These are phyloP conservation scores for Pteronotus mesoamericanus DNA, from an alignment of 2,797 vertebrate species.

Conservation along the genomic window DNA sequence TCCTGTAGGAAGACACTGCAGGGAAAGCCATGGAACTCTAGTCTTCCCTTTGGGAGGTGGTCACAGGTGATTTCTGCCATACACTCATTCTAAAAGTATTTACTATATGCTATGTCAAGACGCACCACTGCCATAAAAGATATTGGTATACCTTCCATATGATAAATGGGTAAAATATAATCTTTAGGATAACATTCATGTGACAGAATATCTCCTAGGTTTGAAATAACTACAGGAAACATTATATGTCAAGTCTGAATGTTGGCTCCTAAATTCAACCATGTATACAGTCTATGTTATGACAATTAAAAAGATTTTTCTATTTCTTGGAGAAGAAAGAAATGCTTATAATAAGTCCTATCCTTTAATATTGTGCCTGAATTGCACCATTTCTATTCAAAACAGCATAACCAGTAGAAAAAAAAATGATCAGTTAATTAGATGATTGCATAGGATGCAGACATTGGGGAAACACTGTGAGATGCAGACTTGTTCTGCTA, in stretches of 20 bases:
- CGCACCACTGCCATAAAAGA: background rate
- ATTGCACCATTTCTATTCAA: slow-evolving; percentile 53
- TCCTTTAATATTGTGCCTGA: slow-evolving; percentile 24
- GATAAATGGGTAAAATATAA: background rate
- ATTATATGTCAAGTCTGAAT: background rate
- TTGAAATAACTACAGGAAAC: slow-evolving; percentile 16
- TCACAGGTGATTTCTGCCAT: background rate
- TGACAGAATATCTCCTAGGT: background rate
- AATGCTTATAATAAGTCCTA: background rate
- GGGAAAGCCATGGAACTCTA: background rate
- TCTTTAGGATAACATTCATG: background rate
- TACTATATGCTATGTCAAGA: background rate
- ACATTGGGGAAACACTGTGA: background rate
- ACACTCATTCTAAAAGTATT: background rate
- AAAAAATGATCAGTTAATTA: slow-evolving; percentile 3
- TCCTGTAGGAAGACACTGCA: background rate
- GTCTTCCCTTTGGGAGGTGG: background rate
- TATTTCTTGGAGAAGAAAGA: slow-evolving; percentile 24
- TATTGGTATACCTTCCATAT: background rate
- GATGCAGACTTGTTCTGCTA: background rate
- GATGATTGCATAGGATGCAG: background rate
- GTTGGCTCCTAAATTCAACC: background rate
- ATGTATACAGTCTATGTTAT: background rate
- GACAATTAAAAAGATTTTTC: background rate
- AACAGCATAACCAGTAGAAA: background rate